phyloP scores from a whole-genome alignment of 2,797 vertebrate genomes.

The Pangasius djambal region DNA sequence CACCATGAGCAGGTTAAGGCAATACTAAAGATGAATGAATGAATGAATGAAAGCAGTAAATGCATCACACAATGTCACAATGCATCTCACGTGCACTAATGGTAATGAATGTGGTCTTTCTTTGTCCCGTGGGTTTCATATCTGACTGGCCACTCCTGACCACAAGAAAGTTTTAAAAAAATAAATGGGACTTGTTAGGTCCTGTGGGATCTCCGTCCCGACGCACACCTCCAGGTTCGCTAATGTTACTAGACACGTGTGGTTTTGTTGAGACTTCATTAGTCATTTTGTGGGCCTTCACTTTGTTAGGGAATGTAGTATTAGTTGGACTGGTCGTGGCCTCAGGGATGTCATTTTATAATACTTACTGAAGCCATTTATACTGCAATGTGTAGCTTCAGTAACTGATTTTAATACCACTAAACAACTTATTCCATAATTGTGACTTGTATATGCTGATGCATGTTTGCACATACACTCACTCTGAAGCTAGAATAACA shows the following conservation, averaged over 20 bases:
- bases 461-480: not conserved
- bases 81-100: not conserved
- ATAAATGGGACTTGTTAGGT: not conserved
- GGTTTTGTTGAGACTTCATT: not conserved
- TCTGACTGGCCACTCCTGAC: not conserved
- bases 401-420: slow-evolving; percentile 19
- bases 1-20: not conserved
- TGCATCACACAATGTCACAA: not conserved
- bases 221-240: not conserved
- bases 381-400: slow-evolving; percentile 26
- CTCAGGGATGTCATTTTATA: slow-evolving; percentile 42
- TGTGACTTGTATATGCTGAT: slow-evolving; percentile 2
- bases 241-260: not conserved
- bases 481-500: not conserved
- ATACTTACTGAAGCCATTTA: slow-evolving; percentile 7
- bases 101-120: not conserved
- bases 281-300: not conserved
- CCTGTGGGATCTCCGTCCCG: not conserved
- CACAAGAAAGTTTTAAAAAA: not conserved
- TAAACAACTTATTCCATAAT: slow-evolving; percentile 2
- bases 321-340: slow-evolving; percentile 10
- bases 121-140: not conserved
- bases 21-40: not conserved
- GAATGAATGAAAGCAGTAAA: not conserved
- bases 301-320: not conserved